Base-by-base conservation (phyloP, 2,113 vertebrate genomes). In the Phyllostomus discolor region DNA sequence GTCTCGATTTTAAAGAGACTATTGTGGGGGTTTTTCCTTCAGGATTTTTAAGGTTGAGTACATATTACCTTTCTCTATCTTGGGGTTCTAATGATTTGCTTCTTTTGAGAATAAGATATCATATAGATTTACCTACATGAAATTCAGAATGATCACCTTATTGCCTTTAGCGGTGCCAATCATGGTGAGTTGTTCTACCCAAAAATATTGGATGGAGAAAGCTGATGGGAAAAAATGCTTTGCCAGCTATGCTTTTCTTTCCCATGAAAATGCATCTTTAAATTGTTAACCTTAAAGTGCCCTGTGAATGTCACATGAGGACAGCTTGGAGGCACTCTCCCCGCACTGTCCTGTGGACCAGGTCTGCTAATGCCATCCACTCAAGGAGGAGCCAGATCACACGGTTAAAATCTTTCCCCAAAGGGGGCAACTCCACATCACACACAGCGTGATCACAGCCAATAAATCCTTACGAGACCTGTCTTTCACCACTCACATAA, bases 1-100 rank as follows among this genome's bases (percentile, higher is more conserved):
- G 28, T 46, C 81, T 66, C 76, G 28, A 94, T 52, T 97, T 75
- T 95, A 79, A 54, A 90, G 87, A 87, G 93, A 83, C 95, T 85
- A 59, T 11, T 90, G 67, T 57, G 41, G 48, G 48, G 15, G 66
- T 78, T 48, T 91, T 95, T 95, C 28, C 95, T 95, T 94, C 84
- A 90, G 92, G 16, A 86, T 57, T 35, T 26, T 48, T 54, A 28
- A 66, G 83, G 62, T 5, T 69, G 84, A 59, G 16, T 26, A 67
- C 67, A 41, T 33, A 9, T n/a, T 31, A 11, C 26, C 17, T 17
- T 62, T 26, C 26, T 14, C 28, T 10, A 59, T 7, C 41, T 50
- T 35, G 70, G n/a, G 43, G 43, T 79, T 81, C 62, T 69, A 82
- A 75, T 35, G 82, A 96, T 52, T 92, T 95, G 8, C 50, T 96